These are phyloP conservation scores for Hippocampus mohnikei DNA, from an alignment of 2,113 vertebrate species.

Conservation along the genomic window DNA sequence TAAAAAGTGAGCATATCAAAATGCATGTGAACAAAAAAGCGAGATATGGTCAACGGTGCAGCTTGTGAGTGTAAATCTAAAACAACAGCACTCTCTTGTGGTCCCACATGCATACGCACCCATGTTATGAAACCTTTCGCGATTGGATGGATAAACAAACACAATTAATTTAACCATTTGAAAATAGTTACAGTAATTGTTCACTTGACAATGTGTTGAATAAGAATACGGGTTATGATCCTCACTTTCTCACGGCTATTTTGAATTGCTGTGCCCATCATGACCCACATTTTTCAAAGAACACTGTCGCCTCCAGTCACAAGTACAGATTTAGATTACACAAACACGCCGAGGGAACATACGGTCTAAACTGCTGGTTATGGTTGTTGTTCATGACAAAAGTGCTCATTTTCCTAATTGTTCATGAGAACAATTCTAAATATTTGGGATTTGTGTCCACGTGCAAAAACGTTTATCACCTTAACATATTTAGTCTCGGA, in stretches of 20 bases:
- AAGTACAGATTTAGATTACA: slow-evolving; percentile 10
- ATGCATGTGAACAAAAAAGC: neutral
- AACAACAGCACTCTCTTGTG: slow-evolving; percentile 46
- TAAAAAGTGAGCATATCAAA: neutral
- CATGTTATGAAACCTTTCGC: neutral
- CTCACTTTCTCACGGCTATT: neutral
- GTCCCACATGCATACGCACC: neutral
- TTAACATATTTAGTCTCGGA: slow-evolving; percentile 24
- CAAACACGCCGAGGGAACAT: slow-evolving; percentile 3
- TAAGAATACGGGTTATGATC: neutral
- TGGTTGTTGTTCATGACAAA: neutral
- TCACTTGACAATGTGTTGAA: neutral
- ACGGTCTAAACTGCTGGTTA: neutral
- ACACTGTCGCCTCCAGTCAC: slow-evolving; percentile 31
- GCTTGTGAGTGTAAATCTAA: neutral
- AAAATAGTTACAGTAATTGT: neutral
- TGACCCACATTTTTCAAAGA: slow-evolving; percentile 10
- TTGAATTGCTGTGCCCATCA: neutral
- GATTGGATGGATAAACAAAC: neutral
- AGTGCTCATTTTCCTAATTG: neutral
- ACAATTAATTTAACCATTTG: too few species aligned
- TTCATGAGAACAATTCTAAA: neutral
- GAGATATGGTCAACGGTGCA: neutral
- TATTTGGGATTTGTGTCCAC: slow-evolving; percentile 29
- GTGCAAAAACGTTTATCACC: slow-evolving; percentile 40